Percentiles rank a stretch among this genome's conserved stretches.
Evolutionary conservation across 2,797 vertebrate genomes (phyloP).

Genomic region (Synanceia verrucosa): DNA sequence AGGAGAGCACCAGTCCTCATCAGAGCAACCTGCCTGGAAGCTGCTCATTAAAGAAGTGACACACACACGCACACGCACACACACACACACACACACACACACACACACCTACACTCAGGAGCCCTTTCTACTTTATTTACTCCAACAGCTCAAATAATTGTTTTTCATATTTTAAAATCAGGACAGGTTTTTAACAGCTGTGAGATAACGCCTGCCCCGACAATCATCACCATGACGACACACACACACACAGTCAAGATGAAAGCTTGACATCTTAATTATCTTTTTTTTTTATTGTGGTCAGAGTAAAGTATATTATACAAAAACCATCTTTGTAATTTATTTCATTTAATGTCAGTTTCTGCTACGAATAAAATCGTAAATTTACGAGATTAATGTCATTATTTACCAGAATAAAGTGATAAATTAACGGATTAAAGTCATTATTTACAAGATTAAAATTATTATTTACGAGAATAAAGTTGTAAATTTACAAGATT

Average conservation of each 20-base stretch:
- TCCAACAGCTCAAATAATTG: conserved; percentile 59
- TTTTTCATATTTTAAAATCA: conserved; percentile 51
- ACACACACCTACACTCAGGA: conserved; percentile 23
- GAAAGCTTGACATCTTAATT: conserved; percentile 27
- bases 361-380: no score
- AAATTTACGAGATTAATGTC: no score
- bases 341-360: no score
- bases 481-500: no score
- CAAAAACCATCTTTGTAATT: no score
- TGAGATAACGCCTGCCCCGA: conserved; percentile 18
- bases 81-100: conserved; percentile 5
- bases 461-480: no score
- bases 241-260: background rate
- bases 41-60: conserved; percentile 68
- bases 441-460: no score
- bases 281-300: no score
- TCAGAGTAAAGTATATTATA: background rate
- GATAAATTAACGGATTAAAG: no score
- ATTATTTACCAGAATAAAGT: no score
- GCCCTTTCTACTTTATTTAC: conserved; percentile 66
- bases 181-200: conserved; percentile 55
- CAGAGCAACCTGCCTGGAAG: conserved; percentile 71
- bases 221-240: conserved; percentile 5
- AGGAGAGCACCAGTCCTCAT: conserved; percentile 67
- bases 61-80: conserved; percentile 20